phyloP scores from a whole-genome alignment of 2,888 invertebrate genomes.

The Ochropleura leucogaster region DNA sequence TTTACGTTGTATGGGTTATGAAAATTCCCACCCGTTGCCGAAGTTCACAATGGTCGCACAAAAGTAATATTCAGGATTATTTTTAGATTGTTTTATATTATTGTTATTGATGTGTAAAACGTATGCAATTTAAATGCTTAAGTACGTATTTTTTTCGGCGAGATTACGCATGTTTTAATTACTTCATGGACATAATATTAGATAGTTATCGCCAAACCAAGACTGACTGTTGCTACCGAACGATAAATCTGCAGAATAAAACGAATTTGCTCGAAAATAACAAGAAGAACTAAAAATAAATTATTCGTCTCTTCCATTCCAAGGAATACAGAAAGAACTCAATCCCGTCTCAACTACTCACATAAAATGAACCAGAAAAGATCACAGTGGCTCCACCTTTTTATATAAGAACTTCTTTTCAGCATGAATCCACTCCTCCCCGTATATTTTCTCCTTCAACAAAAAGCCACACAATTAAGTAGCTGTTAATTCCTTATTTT shows the following conservation, averaged over 20 bases:
- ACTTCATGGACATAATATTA: too few species aligned
- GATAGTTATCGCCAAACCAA: neutral
- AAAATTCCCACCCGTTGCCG: slow-evolving; percentile 69
- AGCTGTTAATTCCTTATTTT: slow-evolving; percentile 56
- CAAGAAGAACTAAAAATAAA: slow-evolving; percentile 2
- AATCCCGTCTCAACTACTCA: neutral
- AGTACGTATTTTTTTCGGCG: neutral
- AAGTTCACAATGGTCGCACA: slow-evolving; percentile 69
- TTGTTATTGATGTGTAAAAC: neutral
- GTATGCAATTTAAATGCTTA: neutral
- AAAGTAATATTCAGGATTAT: slow-evolving; percentile 69
- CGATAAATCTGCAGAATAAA: neutral
- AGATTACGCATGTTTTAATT: neutral
- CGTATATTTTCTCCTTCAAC: slow-evolving; percentile 30
- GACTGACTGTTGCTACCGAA: neutral
- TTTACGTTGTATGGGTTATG: slow-evolving; percentile 76
- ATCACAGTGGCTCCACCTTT: slow-evolving; percentile 1
- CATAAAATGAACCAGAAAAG: slow-evolving; percentile 28
- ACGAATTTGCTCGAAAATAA: neutral
- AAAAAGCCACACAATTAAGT: slow-evolving; percentile 54
- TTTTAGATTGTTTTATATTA: slow-evolving; percentile 61
- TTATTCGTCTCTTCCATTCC: neutral
- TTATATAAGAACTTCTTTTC: slow-evolving; percentile 13
- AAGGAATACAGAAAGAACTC: slow-evolving; percentile 6
- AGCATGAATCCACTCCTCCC: neutral